Conservation (phyloP, 2,888 invertebrate genomes). For the Linnaemya tessellans region DNA sequence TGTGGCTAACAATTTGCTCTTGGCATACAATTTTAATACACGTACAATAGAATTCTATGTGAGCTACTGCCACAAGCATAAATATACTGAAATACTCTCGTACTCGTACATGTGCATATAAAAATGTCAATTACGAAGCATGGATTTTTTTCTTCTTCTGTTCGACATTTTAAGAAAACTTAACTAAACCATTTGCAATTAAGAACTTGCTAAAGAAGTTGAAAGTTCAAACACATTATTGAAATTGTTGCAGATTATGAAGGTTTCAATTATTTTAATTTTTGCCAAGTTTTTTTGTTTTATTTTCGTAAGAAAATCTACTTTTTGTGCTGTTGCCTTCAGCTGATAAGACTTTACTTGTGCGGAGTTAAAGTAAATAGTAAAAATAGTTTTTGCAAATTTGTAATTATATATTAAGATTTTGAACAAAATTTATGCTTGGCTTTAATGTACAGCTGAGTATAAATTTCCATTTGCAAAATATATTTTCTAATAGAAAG, state of each 20-base stretch:
- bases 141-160: not conserved
- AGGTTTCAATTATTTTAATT: constrained; percentile 37
- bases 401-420: not conserved
- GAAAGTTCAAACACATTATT: constrained; percentile 29
- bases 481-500: too few relatives aligned
- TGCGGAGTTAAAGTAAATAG: not conserved
- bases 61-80: constrained; percentile 29
- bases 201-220: constrained; percentile 30
- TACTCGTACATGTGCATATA: not conserved
- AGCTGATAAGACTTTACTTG: constrained; percentile 19
- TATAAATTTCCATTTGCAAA: too few relatives aligned
- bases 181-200: constrained; percentile 40
- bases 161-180: constrained; percentile 38
- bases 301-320: not conserved
- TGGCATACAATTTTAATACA: constrained; percentile 42
- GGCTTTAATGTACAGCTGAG: too few relatives aligned
- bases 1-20: constrained; percentile 55
- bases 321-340: constrained; percentile 5
- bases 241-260: constrained; percentile 10
- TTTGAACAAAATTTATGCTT: too few relatives aligned
- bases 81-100: constrained; percentile 38
- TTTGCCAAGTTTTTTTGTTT: not conserved
- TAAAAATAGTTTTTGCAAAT: not conserved
- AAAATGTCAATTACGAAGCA: constrained; percentile 57
- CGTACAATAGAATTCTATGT: constrained; percentile 46